Percentiles rank a stretch among this genome's conserved stretches.
Conservation (phyloP, 2,797 vertebrate genomes). For the Tarsius wallacei region DNA sequence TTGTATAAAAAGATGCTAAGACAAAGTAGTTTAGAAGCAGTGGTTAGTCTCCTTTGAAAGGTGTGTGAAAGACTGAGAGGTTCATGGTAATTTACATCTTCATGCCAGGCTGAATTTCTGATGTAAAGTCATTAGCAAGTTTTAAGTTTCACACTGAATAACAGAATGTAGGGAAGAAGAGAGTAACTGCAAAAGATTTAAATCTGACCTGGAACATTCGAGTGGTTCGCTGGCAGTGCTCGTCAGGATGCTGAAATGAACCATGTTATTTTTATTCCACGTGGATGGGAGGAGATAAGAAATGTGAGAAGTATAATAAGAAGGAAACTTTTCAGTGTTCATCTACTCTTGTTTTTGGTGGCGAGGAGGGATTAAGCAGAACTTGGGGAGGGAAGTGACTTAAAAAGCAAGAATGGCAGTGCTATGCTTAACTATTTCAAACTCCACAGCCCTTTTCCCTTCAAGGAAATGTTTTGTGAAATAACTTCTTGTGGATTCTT, state of each 20-base stretch:
- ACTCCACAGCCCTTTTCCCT: slow-evolving; percentile 23
- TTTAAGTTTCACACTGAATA: slow-evolving; percentile 88
- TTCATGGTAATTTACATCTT: slow-evolving; percentile 85
- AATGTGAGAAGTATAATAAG: slow-evolving; percentile 55
- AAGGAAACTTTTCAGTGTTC: slow-evolving; percentile 26
- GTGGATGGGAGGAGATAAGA: slow-evolving; percentile 49
- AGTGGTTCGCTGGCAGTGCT: slow-evolving; percentile 17
- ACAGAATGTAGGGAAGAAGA: slow-evolving; percentile 85
- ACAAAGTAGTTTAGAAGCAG: slow-evolving; percentile 71
- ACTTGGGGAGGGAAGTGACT: slow-evolving; percentile 53
- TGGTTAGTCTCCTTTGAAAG: slow-evolving; percentile 79
- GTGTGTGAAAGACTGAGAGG: slow-evolving; percentile 79
- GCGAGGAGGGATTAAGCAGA: not conserved
- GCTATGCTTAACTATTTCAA: slow-evolving; percentile 40
- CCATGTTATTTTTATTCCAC: slow-evolving; percentile 42
- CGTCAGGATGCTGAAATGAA: slow-evolving; percentile 36
- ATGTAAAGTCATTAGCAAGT: slow-evolving; percentile 81
- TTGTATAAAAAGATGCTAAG: slow-evolving; percentile 74
- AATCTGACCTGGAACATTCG: slow-evolving; percentile 16
- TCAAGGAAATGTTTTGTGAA: slow-evolving; percentile 64
- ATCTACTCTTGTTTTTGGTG: slow-evolving; percentile 48
- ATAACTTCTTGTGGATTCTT: slow-evolving; percentile 54
- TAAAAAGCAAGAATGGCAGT: slow-evolving; percentile 64
- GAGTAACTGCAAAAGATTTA: slow-evolving; percentile 58
- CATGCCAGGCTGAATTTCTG: slow-evolving; percentile 72